Base-by-base conservation (phyloP, 2,797 vertebrate species). In the Hippopotamyrus pictus region DNA sequence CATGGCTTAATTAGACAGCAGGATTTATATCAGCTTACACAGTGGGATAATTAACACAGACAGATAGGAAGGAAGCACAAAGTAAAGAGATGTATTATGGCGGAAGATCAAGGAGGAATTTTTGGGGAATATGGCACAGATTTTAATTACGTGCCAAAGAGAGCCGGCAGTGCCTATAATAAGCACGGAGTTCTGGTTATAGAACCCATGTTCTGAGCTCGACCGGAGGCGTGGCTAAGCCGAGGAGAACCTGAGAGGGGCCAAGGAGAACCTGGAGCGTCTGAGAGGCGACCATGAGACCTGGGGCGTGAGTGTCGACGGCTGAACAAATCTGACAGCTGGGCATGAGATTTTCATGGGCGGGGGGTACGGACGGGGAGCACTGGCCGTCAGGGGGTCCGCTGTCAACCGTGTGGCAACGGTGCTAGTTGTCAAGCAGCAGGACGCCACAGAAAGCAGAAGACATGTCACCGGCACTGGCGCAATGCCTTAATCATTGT, bases 41-140 rank as follows among this genome's bases (percentile, higher is more conserved):
- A 51, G 12, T 5, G 51, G 89, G 37, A 76, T 76, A 89, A 57
- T 94, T 95, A 93, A 90, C 89, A 17, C 89, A 90, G 91, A 93
- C 37, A 92, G 33, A 88, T 33, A 2, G 50, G 0, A 59, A 7
- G 17, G 85, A 17, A 90, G 22, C 82, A 76, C 4, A 17, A 17
- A 59, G 4, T 46, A 50, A 41, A 88, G 86, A 62, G 19, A 48
- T 41, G 44, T 51, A 41, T 57, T 87, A 37, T 0, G 22, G 83
- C 11, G 19, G 48, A 50, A 22, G 50, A 85, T 29, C 46, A 62
- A 41, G 25, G 86, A 62, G 17, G 17, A 62, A 25, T 50, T 87
- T 51, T 54, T 41, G 51, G 9, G 85, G 85, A 87, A 25, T 87
- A 50, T n/a, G 33, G 44, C 41, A 48, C 59, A 48, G 25, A 65